Evolutionary conservation across 2,888 invertebrate species (phyloP), one percentile per base, ranked within the genome.

Genomic region (Scaptomyza flava): DNA sequence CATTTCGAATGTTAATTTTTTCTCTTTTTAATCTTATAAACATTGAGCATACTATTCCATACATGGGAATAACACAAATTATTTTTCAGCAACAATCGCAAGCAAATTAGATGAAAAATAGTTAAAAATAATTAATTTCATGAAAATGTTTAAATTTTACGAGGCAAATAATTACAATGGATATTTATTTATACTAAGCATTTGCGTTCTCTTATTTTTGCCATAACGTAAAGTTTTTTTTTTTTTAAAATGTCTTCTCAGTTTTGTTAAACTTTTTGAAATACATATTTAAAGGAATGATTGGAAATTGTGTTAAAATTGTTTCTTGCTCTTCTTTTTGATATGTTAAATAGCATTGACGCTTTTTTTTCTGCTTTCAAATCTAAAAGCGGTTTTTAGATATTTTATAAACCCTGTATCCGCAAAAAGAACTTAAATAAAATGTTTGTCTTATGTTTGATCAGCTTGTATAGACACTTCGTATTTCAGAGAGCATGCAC

Each of bases 321-420:
- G 36, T 34, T 34, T 34, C 1, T 34, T 36, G n/a, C 2, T n/a
- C 11, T 23, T 51, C 11, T 23, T 14, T 38, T 27, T 38, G 51
- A 51, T 51, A 51, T 51, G 51, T 51, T 23, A 11, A 14, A 27
- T 14, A 14, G 47, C 47, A 30, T 46, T 30, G 9, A 30, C 6
- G 14, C 6, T 30, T 31, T 17, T 30, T 4, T 12, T 11, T 11
- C 6, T n/a, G 6, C 20, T 11, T 11, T n/a, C 5, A 48, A 51
- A 36, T 36, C 23, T n/a, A n/a, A 36, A 14, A n/a, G n/a, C 33
- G 9, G 9, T 23, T 23, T 48, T 36, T 7, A n/a, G 36, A 50
- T 27, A 36, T 36, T 14, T 27, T 4, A 23, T 51, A 23, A 43
- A 51, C 51, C 51, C 51, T 51, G 51, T 51, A 11, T 51, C 38